A percentile compares a stretch with the other conserved stretches of the same genome.
These are phyloP conservation scores for Euleptes europaea DNA, from an alignment of 2,113 vertebrate genomes.

Conservation along the genomic window DNA sequence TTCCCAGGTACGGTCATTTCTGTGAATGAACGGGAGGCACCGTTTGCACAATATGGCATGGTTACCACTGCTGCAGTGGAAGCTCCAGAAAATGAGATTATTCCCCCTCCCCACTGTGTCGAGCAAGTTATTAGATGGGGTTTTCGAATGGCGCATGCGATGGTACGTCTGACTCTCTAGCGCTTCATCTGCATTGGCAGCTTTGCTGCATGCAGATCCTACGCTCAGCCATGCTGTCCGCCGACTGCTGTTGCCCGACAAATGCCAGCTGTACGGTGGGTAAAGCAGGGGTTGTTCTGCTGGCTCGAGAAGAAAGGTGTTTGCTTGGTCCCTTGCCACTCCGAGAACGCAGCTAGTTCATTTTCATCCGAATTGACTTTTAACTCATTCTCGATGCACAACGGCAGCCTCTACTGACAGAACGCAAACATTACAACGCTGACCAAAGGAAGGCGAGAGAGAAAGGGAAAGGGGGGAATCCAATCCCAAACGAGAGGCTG, in stretches of 20 bases:
- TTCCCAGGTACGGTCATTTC: too few species aligned
- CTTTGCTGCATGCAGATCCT: neutral
- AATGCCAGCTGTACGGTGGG: neutral
- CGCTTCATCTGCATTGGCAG: neutral
- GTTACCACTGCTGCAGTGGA: neutral
- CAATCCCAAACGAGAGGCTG: neutral
- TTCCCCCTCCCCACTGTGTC: neutral
- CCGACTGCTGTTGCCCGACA: too few species aligned
- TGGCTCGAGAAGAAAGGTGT: neutral
- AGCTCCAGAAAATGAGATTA: neutral
- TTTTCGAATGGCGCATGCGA: neutral
- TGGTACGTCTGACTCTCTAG: neutral
- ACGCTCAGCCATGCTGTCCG: neutral
- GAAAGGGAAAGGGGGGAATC: neutral
- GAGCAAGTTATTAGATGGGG: neutral
- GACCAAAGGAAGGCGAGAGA: neutral
- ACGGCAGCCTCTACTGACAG: neutral
- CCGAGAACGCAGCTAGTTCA: neutral
- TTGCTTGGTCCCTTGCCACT: neutral
- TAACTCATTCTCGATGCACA: neutral
- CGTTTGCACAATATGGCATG: neutral
- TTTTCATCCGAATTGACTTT: neutral
- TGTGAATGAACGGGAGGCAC: neutral
- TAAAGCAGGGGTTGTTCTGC: neutral
- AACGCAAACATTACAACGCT: neutral